Evolutionary conservation across 2,113 vertebrate genomes (phyloP), one percentile per base, ranked within the genome.

Genomic region (Paraplagusia blochii): DNA sequence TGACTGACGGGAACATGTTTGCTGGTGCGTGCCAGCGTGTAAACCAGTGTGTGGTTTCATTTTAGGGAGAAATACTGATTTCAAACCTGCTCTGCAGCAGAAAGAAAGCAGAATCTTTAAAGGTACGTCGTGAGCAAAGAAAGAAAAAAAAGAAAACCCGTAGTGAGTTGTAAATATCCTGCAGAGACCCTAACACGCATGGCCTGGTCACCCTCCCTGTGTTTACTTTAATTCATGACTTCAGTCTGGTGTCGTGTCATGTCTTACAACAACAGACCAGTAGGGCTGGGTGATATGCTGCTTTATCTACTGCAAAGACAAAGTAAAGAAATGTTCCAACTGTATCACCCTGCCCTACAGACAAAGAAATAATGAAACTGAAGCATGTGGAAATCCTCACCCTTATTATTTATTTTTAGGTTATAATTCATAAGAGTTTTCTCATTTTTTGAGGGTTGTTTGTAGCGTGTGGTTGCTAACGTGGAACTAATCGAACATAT

Each of bases 31-130:
- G 65, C 29, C 35, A 12, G 56, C 75, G 58, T 79, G 70, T 85
- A 74, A 87, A 85, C 63, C 53, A 39, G 65, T 70, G 58, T 87
- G 63, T 87, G 84, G 76, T 89, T 83, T 80, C 53, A 72, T 89
- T 89, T 81, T 89, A 89, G 87, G 85, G 74, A 82, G 35, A 67
- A 36, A 68, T 48, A 69, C 62, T 76, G 84, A 87, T 87, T 83
- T 83, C 73, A 87, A 70, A 81, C 72, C 83, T 54, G 79, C 61
- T 82, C 65, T 72, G 47, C 69, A 58, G 65, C 76, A 84, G 58
- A 80, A 72, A 68, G 80, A 55, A 35, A 73, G 61, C 61, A 64
- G 52, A 55, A 12, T 44, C 18, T 16, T 9, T 43, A 36, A 81
- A 88, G 87, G 87, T 89, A 89, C 60, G 87, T 86, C 1, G 72